Percentiles rank a stretch among this genome's conserved stretches.
phyloP scores from a whole-genome alignment of 2,797 vertebrate genomes.

The Phylloscopus collybita region DNA sequence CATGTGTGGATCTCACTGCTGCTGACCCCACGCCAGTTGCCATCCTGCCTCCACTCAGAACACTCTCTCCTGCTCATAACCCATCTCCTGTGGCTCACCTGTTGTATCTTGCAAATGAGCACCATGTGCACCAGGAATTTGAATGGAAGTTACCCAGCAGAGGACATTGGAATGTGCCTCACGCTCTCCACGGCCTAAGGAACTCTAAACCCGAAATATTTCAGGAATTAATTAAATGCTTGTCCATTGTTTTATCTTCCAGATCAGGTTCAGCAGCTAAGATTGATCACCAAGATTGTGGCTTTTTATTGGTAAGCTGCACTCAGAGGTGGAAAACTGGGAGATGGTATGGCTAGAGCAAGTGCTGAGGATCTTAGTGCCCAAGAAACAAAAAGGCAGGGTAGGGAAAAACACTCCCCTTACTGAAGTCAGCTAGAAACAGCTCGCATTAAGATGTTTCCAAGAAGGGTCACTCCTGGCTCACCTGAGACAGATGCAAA shows the following conservation, averaged over 20 bases:
- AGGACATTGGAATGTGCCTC: not conserved
- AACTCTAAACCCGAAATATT: not conserved
- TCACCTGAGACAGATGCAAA: not conserved
- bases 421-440: not conserved
- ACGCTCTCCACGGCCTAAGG: not conserved
- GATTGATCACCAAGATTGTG: not conserved
- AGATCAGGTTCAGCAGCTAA: not conserved
- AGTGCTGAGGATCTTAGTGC: not conserved
- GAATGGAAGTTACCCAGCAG: not conserved
- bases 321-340: not conserved
- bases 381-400: not conserved
- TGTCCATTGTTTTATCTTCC: not conserved
- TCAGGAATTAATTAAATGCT: not conserved
- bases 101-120: not conserved
- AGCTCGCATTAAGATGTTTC: not conserved
- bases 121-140: rapidly evolving
- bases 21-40: not conserved
- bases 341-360: not conserved
- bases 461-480: not conserved
- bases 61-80: not conserved
- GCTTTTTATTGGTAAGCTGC: not conserved
- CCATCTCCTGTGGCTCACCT: rapidly evolving
- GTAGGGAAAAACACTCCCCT: not conserved
- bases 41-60: not conserved
- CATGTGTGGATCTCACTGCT: not conserved